Base-by-base conservation (phyloP, 2,113 vertebrate species). In the Etheostoma cragini region DNA sequence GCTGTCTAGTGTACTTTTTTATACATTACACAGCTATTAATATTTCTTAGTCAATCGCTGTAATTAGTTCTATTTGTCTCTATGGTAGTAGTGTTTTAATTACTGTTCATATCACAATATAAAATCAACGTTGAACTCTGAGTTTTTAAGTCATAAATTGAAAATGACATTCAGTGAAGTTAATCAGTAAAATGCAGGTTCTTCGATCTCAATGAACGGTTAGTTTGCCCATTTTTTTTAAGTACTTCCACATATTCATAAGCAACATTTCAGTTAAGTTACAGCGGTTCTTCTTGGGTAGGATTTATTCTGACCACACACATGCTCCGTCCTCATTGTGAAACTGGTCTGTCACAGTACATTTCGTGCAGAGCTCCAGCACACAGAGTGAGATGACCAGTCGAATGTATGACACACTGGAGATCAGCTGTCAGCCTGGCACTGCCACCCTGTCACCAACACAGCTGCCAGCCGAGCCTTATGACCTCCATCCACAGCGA, bases 381-480 rank as follows among this genome's bases (percentile, higher is more conserved):
- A 56, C 64, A 64, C 38, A 42, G n/a, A 56, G 46, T 56, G 22
- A 80, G 53, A 24, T 75, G 58, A 77, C 47, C 58, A 24, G 52
- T 74, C 17, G 26, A 50, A 49, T 53, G 65, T 46, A 61, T 90
- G 80, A 87, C 81, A 72, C 74, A 78, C 50, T 88, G 77, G 72
- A 75, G 73, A 67, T 87, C 21, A 83, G 54, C 70, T 49, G 53
- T 81, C 57, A 61, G 83, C 87, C 88, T 85, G 87, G 88, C 87
- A 87, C 79, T 70, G 84, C 81, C 91, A 84, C 49, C 45, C 76
- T 83, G 73, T 78, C 85, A 87, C 42, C 76, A 58, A 49, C 58
- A 26, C 91, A 93, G 87, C 90, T 92, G 91, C 68, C 68, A 16
- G 62, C 38, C 17, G 0, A 22, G 77, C 24, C 83, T n/a, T 72